These are phyloP conservation scores for Palloptera scutellata DNA, from an alignment of 2,888 invertebrate species.

Conservation along the genomic window DNA sequence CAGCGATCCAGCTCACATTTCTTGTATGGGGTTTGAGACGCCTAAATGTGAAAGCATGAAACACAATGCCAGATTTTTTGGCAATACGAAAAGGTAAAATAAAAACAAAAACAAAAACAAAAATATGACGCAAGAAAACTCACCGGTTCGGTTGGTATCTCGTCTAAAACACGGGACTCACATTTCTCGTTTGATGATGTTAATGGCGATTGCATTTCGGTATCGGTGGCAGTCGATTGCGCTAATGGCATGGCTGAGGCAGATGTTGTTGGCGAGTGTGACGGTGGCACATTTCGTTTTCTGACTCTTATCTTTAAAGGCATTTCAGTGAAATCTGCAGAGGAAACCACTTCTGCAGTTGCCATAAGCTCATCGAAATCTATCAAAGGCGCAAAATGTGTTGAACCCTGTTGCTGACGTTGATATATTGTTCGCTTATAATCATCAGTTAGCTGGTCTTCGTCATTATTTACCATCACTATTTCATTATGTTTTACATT, in stretches of 20 bases:
- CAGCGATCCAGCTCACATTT: too few species aligned
- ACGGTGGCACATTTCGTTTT: neutral
- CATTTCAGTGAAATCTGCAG: too few species aligned
- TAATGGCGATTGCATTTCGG: conserved; percentile 28
- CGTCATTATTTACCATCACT: neutral
- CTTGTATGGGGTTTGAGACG: too few species aligned
- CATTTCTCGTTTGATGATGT: conserved; percentile 49
- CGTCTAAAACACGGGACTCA: conserved; percentile 60
- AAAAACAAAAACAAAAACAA: too few species aligned
- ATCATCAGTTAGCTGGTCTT: neutral
- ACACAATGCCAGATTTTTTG: too few species aligned
- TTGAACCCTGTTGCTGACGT: neutral
- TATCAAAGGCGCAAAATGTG: too few species aligned
- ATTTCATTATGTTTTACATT: neutral
- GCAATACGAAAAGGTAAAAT: too few species aligned
- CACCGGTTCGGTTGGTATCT: conserved; percentile 62
- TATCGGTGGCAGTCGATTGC: conserved; percentile 38
- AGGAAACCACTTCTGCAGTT: too few species aligned
- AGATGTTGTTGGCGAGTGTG: conserved; percentile 12
- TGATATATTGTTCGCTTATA: neutral
- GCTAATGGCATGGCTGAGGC: conserved; percentile 32
- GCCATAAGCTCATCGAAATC: too few species aligned
- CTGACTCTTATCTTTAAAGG: too few species aligned
- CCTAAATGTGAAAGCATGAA: too few species aligned
- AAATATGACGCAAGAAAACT: conserved; percentile 47